These are phyloP conservation scores for Gobionotothen gibberifrons DNA, from an alignment of 2,797 vertebrate genomes.

Conservation along the genomic window DNA sequence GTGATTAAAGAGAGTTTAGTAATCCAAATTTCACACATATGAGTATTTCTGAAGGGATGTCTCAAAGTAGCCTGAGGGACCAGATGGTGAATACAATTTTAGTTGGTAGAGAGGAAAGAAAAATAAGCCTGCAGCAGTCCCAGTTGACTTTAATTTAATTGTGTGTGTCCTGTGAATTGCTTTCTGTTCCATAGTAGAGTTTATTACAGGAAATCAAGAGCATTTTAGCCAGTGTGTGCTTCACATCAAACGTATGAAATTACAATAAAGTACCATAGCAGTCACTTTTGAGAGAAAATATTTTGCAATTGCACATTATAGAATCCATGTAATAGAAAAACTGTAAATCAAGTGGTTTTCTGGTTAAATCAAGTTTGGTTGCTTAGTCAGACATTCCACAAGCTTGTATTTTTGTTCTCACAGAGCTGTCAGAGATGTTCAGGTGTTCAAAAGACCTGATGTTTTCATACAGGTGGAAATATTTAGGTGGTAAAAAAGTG, in stretches of 20 bases:
- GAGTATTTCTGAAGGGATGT: slow-evolving; percentile 63
- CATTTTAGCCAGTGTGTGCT: slow-evolving; percentile 34
- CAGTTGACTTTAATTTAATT: slow-evolving; percentile 69
- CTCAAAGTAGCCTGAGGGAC: slow-evolving; percentile 56
- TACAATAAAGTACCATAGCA: slow-evolving; percentile 27
- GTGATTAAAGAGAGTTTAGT: slow-evolving; percentile 69
- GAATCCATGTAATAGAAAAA: slow-evolving; percentile 10
- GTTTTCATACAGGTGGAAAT: slow-evolving; percentile 3
- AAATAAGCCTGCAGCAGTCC: slow-evolving; percentile 34
- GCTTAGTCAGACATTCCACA: background rate
- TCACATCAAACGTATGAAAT: slow-evolving; percentile 49
- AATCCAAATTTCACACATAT: slow-evolving; percentile 68
- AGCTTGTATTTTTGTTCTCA: background rate
- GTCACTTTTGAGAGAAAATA: slow-evolving; percentile 13
- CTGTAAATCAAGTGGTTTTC: background rate
- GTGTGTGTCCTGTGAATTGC: slow-evolving; percentile 45
- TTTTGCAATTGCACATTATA: slow-evolving; percentile 21
- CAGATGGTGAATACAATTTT: slow-evolving; percentile 57
- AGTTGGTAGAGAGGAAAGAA: slow-evolving; percentile 29
- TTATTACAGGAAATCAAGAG: slow-evolving; percentile 48
- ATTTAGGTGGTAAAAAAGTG: slow-evolving; percentile 4
- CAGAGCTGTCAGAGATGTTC: background rate
- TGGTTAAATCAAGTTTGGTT: background rate
- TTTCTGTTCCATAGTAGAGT: slow-evolving; percentile 52
- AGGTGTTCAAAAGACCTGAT: background rate